Base-by-base conservation (phyloP, 2,888 invertebrate genomes). In the Microctonus aethiopoides region DNA sequence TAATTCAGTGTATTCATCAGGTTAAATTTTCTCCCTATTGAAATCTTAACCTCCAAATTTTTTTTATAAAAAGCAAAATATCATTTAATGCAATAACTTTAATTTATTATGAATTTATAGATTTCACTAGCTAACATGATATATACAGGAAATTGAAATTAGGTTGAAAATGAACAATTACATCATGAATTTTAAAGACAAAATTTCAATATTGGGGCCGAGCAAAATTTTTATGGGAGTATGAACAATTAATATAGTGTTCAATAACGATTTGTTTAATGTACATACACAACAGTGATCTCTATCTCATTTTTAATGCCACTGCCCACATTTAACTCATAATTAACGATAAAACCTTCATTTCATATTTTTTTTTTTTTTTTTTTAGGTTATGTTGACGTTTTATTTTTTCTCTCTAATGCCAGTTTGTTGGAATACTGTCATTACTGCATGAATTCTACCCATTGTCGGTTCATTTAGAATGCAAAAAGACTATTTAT, bases 401-500 rank as follows among this genome's bases (percentile, higher is more conserved):
- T 67, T 69, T 51, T 22, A 13, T 54, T 41, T 74, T 71, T 68
- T 62, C 39, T 63, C 22, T 73, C 79, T 80, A 79, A 83, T 82
- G 81, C 82, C 84, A 84, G 80, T 83, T 80, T 78, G 79, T 81
- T 34, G 79, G 79, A 85, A 84, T 84, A 84, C 83, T 83, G 81
- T 81, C 78, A 54, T 26, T 78, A 64, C 68, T 70, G 65, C 65
- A 67, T 69, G 61, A 63, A 66, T 62, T 70, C 71, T 74, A 67
- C 57, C 51, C 39, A 10, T 54, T 64, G 39, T 34, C 46, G 34
- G 59, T 67, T 61, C 61, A 36, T 36, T 67, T 67, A 22, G 16
- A 41, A 39, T 26, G 13, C 7, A 39, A 65, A 39, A 62, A 56
- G 5, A 34, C 20, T 32, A 65, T 24, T 63, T 64, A 64, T 46